Base-by-base conservation (phyloP, 2,113 vertebrate species). In the Eulacestoma nigropectus region DNA sequence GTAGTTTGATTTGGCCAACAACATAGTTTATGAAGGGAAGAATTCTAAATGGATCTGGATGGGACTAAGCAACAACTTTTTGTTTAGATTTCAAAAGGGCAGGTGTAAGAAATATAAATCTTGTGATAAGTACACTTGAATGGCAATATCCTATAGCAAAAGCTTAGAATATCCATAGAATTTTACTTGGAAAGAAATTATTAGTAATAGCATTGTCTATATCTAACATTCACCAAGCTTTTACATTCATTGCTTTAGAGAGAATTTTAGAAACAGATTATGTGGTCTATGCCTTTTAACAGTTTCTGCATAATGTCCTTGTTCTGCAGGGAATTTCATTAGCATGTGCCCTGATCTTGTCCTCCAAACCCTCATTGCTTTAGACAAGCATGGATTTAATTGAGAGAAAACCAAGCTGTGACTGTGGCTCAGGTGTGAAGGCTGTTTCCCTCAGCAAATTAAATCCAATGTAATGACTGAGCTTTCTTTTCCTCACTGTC, bases 341-440 rank as follows among this genome's bases (percentile, higher is more conserved):
- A 98, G 92, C 86, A 73, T 72, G 94, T 89, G 82, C 84, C 93
- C 97, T 97, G 96, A 94, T 97, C 96, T 96, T 93, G 90, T 97
- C 96, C 96, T 95, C 96, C 77, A 96, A 95, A 94, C 60, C 60
- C 94, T 97, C 95, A 94, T 93, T 95, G 96, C 96, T 97, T 97
- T 96, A 95, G 96, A 98, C 92, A 97, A 97, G 94, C 96, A 94
- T 91, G 76, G 92, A 90, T 97, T 97, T 98, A 98, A 98, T 96
- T 97, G 98, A 98, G 95, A 97, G 96, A 97, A 98, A 96, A 94
- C 89, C 97, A 95, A 86, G 85, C 96, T 96, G 96, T 95, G 96
- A 92, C 89, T 96, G 91, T 93, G 97, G 97, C 96, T 97, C 97
- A 97, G 97, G 97, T 98, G 95, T 87, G 95, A 98, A 97, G 92